phyloP scores from a whole-genome alignment of 2,888 invertebrate species.

The Thyatira batis region DNA sequence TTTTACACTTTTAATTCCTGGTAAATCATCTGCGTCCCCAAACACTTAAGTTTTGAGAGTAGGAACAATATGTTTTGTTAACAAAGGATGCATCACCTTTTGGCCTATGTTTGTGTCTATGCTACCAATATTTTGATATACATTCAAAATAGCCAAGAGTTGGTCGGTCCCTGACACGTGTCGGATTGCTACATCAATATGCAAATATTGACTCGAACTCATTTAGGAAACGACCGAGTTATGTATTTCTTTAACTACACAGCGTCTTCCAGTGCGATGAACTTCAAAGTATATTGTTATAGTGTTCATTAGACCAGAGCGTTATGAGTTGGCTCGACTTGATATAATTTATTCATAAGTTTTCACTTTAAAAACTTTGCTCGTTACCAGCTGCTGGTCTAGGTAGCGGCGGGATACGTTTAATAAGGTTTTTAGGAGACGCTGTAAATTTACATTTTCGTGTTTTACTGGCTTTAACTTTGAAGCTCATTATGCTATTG shows the following conservation, averaged over 20 bases:
- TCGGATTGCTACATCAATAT: neutral
- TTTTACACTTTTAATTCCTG: no score
- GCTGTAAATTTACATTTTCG: constrained; percentile 26
- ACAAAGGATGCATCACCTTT: no score
- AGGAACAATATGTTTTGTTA: no score
- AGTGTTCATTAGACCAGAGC: constrained; percentile 24
- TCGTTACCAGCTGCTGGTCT: constrained; percentile 39
- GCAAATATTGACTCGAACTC: neutral
- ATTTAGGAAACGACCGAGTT: neutral
- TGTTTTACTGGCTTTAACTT: neutral
- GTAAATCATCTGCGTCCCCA: no score
- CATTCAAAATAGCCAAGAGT: no score
- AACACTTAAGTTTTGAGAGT: no score
- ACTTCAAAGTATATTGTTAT: constrained; percentile 17
- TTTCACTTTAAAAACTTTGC: constrained; percentile 46
- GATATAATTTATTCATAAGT: constrained; percentile 55
- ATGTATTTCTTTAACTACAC: neutral
- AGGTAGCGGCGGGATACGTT: constrained; percentile 7
- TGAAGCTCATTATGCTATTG: neutral
- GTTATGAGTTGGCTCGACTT: constrained; percentile 26
- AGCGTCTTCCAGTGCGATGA: neutral
- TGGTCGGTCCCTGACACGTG: no score
- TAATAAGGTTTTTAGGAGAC: constrained; percentile 30
- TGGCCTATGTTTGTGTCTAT: no score
- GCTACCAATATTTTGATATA: no score